Evolutionary conservation across 2,113 vertebrate genomes (phyloP), one percentile per base, ranked within the genome.

Genomic region (Gnathonemus echidnorhynchus): DNA sequence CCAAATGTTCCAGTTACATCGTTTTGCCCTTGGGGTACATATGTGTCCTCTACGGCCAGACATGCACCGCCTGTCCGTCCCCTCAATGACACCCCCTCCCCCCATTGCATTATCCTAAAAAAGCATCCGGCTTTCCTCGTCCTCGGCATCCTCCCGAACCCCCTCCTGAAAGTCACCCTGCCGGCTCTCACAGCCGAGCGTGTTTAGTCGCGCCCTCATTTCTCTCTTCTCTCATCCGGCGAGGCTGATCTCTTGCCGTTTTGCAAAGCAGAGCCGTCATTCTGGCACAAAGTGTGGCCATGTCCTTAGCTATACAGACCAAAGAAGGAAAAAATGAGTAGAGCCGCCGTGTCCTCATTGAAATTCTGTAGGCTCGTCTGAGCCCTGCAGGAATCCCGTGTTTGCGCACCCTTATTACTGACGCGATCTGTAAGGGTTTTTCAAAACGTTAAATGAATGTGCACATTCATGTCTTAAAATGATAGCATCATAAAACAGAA

Each of bases 31-130:
- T 52, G 31, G 52, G 53, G 27, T 24, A 58, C 53, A 88, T 88
- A 19, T 58, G 52, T 77, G 88, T 74, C 88, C 88, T 88, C 62
- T 88, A 31, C 11, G 24, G 88, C n/a, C 88, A 88, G 35, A 88
- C 66, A 42, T 27, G 62, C 42, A 88, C 62, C 21, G 62, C 48
- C 88, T 77, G 88, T n/a, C 58, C n/a, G 88, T 88, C 46, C 62
- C 62, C 66, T 74, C 66, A n/a, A 56, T 70, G 53, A 70, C 56
- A 46, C 88, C 4, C 39, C 45, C 88, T 49, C 31, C 46, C 24
- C 24, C 42, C 88, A 70, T 31, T 21, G 17, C 62, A 88, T 48
- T 74, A 50, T 49, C 48, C 45, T 46, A 62, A 77, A 62, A 49
- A 27, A 66, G 88, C 88, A 31, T 35, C 45, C 10, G 45, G 15